phyloP scores from a whole-genome alignment of 2,797 vertebrate species.

The Sebastes elongatus region DNA sequence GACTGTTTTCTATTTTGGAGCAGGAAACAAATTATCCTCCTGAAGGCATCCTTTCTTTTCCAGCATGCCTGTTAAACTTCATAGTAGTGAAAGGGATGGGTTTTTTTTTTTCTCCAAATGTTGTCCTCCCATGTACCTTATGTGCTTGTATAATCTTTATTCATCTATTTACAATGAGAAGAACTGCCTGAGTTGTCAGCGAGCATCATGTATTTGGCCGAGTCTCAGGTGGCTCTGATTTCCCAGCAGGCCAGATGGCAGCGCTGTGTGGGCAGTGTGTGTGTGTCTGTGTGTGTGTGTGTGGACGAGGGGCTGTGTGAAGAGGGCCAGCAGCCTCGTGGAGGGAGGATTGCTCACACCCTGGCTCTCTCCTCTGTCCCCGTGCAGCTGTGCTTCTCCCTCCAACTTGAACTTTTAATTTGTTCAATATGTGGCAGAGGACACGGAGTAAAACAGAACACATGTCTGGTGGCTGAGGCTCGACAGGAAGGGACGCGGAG shows the following conservation, averaged over 20 bases:
- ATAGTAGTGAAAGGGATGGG: slow-evolving; percentile 9
- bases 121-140: slow-evolving; percentile 36
- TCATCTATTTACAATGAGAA: slow-evolving; percentile 66
- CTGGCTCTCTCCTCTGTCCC: slow-evolving; percentile 69
- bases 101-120: not conserved
- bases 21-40: not conserved
- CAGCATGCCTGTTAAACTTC: slow-evolving; percentile 28
- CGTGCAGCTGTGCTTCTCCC: slow-evolving; percentile 75
- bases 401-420: slow-evolving; percentile 76
- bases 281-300: slow-evolving; percentile 26
- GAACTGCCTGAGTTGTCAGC: slow-evolving; percentile 73
- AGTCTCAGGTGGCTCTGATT: slow-evolving; percentile 79
- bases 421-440: slow-evolving; percentile 76
- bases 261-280: slow-evolving; percentile 74
- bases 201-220: slow-evolving; percentile 75
- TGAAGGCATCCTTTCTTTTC: not conserved
- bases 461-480: slow-evolving; percentile 60
- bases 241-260: slow-evolving; percentile 84
- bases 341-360: slow-evolving; percentile 77
- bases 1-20: slow-evolving; percentile 4
- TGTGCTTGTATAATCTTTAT: slow-evolving; percentile 61
- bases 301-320: slow-evolving; percentile 48
- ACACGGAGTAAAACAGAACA: slow-evolving; percentile 57
- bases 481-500: slow-evolving; percentile 1
- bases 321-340: slow-evolving; percentile 62